Conservation (phyloP, 2,797 vertebrate genomes). For the Psittacula derbiana region DNA sequence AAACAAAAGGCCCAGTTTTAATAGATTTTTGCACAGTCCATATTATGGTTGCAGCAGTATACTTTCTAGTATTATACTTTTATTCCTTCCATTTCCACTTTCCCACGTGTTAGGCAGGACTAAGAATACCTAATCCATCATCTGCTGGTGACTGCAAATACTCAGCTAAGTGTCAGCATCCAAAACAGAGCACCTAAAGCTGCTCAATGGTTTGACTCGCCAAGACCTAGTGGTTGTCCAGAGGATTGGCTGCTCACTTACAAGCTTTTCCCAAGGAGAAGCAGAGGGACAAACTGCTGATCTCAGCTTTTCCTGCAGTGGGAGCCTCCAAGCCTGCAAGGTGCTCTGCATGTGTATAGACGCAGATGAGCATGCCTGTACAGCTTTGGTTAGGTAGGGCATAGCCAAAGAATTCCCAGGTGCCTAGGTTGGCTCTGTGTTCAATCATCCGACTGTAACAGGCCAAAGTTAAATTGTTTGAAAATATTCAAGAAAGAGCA, state of each 20-base stretch:
- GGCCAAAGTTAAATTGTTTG: neutral
- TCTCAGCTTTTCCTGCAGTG: neutral
- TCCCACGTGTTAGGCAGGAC: neutral
- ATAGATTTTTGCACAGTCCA: neutral
- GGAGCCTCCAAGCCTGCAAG: neutral
- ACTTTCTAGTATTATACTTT: neutral
- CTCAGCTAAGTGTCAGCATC: neutral
- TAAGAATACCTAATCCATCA: neutral
- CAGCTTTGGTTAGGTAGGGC: neutral
- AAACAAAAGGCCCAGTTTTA: rapidly evolving
- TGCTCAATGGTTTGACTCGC: neutral
- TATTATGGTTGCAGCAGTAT: neutral
- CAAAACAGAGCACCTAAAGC: neutral
- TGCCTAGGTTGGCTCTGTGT: neutral
- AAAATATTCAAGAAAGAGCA: neutral
- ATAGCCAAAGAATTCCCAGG: neutral
- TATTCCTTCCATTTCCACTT: neutral
- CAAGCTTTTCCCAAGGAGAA: neutral
- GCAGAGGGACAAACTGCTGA: neutral
- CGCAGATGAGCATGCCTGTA: rapidly evolving
- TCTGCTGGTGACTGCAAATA: neutral
- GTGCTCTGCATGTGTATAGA: rapidly evolving
- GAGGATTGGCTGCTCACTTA: neutral
- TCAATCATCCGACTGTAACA: neutral
- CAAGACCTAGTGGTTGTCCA: neutral